Evolutionary conservation across 2,888 invertebrate genomes (phyloP), one percentile per base, ranked within the genome.

Genomic region (Amorpha juglandis): DNA sequence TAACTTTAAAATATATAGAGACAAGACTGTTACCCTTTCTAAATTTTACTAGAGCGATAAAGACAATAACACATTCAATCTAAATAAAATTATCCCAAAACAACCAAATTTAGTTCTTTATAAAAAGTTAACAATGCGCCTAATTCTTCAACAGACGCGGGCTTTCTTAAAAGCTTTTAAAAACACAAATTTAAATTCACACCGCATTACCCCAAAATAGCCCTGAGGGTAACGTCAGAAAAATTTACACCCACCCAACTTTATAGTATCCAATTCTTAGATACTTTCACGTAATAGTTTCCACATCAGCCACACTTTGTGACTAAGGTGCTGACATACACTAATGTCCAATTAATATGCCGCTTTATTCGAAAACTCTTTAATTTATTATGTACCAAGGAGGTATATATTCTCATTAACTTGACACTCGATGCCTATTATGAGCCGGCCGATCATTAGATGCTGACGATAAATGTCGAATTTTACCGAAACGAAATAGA

Each of bases 341-440:
- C 86, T 91, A 91, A 92, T 92, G 84, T 87, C 89, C 88, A 91
- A 91, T 91, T 92, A 92, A 92, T 92, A 91, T 90, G 86, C 91
- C 87, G 87, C 88, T 90, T 84, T 78, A 85, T 89, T 86, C 83
- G 85, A 82, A 81, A 84, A 83, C 81, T 84, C 82, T 85, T 72
- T 85, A 90, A 91, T 92, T 91, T 92, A 91, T 91, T 81, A 86
- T 81, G 80, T 86, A 87, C 84, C 82, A 82, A 83, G 77, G 76
- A 74, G 78, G 83, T 82, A 89, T 92, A 91, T 89, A 91, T 92
- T 90, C 91, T 92, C 91, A 92, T 91, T 92, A 91, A 88, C 83
- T 86, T 86, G 91, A 92, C 91, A 90, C 82, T 88, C 85, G 83
- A 82, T 79, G 87, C 82, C 89, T 87, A 89, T 92, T 89, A 88